These are phyloP conservation scores for Eumacrocentrus americanus DNA, from an alignment of 2,888 invertebrate genomes.

Conservation along the genomic window DNA sequence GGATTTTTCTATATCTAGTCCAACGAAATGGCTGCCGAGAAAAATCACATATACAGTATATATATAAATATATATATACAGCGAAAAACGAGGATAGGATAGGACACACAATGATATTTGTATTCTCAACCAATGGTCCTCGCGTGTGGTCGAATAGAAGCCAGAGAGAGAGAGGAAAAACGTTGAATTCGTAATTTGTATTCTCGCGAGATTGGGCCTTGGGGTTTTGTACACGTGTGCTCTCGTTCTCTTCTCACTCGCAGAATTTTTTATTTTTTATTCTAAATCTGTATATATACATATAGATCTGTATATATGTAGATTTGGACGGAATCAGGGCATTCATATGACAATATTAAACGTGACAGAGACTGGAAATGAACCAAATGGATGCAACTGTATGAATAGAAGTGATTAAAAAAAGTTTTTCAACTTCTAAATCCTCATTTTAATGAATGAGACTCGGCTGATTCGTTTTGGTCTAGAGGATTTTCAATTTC, in stretches of 20 bases:
- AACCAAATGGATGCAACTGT: too few species aligned
- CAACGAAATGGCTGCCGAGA: conserved; percentile 13
- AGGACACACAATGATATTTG: conserved; percentile 20
- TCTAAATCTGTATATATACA: neutral
- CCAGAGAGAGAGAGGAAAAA: conserved; percentile 19
- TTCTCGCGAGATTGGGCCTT: conserved; percentile 35
- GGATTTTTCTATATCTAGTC: conserved; percentile 10
- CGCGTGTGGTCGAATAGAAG: neutral
- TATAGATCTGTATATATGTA: neutral
- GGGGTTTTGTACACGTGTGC: conserved; percentile 24
- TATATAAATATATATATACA: conserved; percentile 3
- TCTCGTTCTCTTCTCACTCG: conserved; percentile 21
- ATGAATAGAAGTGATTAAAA: conserved; percentile 15
- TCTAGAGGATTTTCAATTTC: conserved; percentile 49
- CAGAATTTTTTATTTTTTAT: too few species aligned
- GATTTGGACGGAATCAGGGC: neutral
- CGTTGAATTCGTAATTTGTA: conserved; percentile 37
- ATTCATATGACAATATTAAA: too few species aligned
- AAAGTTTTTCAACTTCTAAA: conserved; percentile 45
- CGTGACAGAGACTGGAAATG: too few species aligned
- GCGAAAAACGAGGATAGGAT: neutral
- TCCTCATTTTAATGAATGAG: conserved; percentile 41
- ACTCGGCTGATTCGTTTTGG: conserved; percentile 39
- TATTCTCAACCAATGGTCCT: conserved; percentile 20
- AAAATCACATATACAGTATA: conserved; percentile 10